Evolutionary conservation across 2,888 invertebrate genomes (phyloP).

Genomic region (Gryllus longicercus): DNA sequence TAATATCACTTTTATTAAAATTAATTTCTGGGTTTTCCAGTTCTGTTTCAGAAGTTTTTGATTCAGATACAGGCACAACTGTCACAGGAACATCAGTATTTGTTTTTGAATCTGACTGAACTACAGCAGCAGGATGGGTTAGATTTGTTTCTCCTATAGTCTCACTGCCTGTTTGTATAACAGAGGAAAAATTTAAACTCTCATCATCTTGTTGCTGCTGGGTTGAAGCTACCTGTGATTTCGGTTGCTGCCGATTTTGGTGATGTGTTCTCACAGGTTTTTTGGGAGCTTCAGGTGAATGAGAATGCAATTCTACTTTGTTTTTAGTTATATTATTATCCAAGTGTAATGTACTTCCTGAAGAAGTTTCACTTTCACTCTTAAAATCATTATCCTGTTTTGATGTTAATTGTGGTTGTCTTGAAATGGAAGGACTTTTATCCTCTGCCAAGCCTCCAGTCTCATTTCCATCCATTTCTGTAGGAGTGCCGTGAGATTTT

Average conservation of each 20-base stretch:
- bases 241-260: not conserved
- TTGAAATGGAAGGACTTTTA: not conserved
- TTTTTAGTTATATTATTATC: too few species aligned
- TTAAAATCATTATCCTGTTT: too few species aligned
- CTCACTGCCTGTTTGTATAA: not conserved
- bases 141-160: not conserved
- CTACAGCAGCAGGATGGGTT: not conserved
- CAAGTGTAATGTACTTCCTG: too few species aligned
- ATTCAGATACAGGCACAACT: not conserved
- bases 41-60: not conserved
- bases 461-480: slow-evolving; percentile 27
- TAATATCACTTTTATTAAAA: not conserved
- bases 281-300: not conserved
- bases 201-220: not conserved
- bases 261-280: not conserved
- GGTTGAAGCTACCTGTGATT: not conserved
- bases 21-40: not conserved
- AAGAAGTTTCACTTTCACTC: too few species aligned
- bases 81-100: not conserved
- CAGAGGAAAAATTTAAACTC: not conserved
- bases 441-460: not conserved
- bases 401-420: too few species aligned
- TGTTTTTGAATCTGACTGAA: not conserved
- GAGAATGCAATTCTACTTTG: too few species aligned
- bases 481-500: not conserved